Evolutionary conservation across 2,113 vertebrate species (phyloP), one percentile per base, ranked within the genome.

Genomic region (Anthoscopus minutus): DNA sequence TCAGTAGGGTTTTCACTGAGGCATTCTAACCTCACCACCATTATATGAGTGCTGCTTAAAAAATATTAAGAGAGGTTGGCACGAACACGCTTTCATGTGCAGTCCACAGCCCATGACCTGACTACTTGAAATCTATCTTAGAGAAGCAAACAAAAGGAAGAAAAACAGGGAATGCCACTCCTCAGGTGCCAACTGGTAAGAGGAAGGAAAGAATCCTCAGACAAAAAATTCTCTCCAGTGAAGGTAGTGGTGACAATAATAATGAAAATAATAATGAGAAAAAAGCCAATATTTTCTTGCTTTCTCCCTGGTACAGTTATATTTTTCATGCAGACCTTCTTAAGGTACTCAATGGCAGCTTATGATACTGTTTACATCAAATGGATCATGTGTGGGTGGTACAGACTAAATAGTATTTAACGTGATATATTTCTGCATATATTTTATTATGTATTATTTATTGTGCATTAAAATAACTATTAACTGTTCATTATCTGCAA

Each of bases 371-470:
- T 72, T 83, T 40, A 18, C n/a, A 22, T 16, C 66, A 58, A 86
- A 21, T 18, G 13, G n/a, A 37, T 15, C 11, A 37, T 3, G 0
- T 27, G 14, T 33, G 6, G 0, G 10, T 58, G 8, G 23, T 85
- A 10, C 38, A 92, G 33, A 27, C 11, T 67, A 67, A 67, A 19
- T 4, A 65, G 7, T 45, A 74, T 35, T 62, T 37, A 67, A n/a
- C 1, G 0, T 17, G 2, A 28, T 47, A 24, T 73, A 56, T 40
- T 79, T 64, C 3, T 62, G 6, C 20, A 51, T n/a, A 0, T 20
- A 15, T 65, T 37, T 82, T 37, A 35, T 47, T 71, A 23, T 42
- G 9, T 19, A 62, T 42, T 61, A 78, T 57, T 69, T 81, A 22
- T 45, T 58, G 14, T 42, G 18, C 33, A 48, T 54, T 85, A 85